phyloP scores from a whole-genome alignment of 1,140 invertebrate genomes.

The Saccostrea glomerata region DNA sequence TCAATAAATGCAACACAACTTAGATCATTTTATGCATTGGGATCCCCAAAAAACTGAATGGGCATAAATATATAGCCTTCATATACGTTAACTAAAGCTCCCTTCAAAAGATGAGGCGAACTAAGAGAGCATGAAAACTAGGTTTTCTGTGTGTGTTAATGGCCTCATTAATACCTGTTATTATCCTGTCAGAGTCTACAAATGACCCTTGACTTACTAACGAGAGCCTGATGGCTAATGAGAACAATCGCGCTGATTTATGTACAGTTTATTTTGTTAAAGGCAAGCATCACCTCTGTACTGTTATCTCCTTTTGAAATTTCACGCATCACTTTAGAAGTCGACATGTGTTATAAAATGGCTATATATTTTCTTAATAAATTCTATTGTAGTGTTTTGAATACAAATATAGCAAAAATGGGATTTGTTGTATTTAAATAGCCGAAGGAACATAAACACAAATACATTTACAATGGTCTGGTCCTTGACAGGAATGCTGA shows the following conservation, averaged over 20 bases:
- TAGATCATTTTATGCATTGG: background rate
- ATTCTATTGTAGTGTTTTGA: no score
- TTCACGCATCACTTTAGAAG: no score
- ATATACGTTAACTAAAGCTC: background rate
- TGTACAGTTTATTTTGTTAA: no score
- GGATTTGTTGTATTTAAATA: no score
- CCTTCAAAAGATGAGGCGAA: background rate
- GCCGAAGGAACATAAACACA: no score
- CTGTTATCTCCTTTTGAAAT: no score
- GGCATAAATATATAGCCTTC: background rate
- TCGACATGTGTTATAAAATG: no score
- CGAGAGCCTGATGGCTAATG: background rate
- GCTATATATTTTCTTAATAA: no score
- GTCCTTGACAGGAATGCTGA: background rate
- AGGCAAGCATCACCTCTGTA: no score
- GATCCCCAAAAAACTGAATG: background rate
- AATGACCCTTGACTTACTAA: background rate
- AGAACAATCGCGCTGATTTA: background rate
- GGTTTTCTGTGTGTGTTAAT: conserved; percentile 1
- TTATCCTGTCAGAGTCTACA: conserved; percentile 11
- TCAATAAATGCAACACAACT: no score
- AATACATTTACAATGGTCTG: no score
- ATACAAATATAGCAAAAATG: no score
- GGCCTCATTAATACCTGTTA: background rate
- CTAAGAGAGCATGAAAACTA: background rate